These are phyloP conservation scores for Cryptocephalus moraei DNA, from an alignment of 2,888 invertebrate genomes.

Conservation along the genomic window DNA sequence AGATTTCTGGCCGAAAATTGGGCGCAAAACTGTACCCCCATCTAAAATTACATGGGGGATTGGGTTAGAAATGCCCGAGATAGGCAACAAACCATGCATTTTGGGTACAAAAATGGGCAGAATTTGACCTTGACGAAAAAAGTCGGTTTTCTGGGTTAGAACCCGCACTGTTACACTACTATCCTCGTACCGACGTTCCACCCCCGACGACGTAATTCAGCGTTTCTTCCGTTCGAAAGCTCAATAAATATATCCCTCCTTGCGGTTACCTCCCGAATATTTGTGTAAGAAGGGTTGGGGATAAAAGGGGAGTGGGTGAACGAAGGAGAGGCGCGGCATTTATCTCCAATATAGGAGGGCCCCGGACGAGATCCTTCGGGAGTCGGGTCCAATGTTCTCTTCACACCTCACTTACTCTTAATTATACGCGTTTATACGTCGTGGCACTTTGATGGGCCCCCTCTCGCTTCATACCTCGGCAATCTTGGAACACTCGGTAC, in stretches of 20 bases:
- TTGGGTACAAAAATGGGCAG: no score
- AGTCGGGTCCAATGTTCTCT: slow-evolving; percentile 30
- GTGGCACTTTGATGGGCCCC: slow-evolving; percentile 8
- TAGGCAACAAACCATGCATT: no score
- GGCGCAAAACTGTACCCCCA: no score
- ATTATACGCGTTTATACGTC: slow-evolving; percentile 33
- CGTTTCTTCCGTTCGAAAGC: no score
- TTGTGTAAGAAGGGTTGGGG: slow-evolving; percentile 13
- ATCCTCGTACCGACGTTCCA: no score
- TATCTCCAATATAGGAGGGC: slow-evolving; percentile 27
- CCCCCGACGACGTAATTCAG: no score
- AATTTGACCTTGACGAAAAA: no score
- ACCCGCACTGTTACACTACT: no score
- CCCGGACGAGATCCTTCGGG: slow-evolving; percentile 32
- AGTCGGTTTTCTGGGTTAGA: no score
- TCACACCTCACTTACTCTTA: slow-evolving; percentile 37
- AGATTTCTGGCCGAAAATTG: no score
- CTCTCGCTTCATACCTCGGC: slow-evolving; percentile 2
- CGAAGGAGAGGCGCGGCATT: slow-evolving; percentile 17
- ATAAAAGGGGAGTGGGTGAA: slow-evolving; percentile 14
- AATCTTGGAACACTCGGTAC: slow-evolving; percentile 6
- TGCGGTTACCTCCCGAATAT: slow-evolving; percentile 13
- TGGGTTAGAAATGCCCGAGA: no score
- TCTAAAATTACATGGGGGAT: no score
- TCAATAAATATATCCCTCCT: slow-evolving; percentile 6